Conservation (phyloP, 2,797 vertebrate species). For the Silurus aristotelis region DNA sequence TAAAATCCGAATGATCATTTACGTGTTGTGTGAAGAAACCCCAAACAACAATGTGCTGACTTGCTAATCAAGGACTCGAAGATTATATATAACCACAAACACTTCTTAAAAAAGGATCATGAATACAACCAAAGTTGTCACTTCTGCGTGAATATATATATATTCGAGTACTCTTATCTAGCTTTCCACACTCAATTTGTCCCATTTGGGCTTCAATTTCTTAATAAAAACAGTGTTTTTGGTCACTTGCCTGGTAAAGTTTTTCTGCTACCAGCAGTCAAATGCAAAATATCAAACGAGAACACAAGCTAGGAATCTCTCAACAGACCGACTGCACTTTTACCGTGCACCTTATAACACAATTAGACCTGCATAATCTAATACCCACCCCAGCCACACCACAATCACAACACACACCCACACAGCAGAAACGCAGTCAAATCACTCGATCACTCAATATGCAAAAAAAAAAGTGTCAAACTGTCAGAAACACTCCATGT, state of each 20-base stretch:
- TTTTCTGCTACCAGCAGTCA: neutral
- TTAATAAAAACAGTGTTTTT: neutral
- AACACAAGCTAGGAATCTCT: neutral
- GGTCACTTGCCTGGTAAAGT: neutral
- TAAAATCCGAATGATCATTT: neutral
- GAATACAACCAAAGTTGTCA: neutral
- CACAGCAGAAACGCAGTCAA: slow-evolving; percentile 5
- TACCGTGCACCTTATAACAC: neutral
- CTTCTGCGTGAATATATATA: neutral
- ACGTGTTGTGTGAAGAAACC: neutral
- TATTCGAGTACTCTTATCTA: neutral
- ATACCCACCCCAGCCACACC: neutral
- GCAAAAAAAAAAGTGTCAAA: neutral
- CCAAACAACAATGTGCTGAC: neutral
- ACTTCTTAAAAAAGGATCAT: neutral
- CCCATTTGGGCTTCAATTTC: neutral
- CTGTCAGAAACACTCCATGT: neutral
- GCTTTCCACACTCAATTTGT: no score
- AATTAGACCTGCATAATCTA: neutral
- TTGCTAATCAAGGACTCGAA: neutral
- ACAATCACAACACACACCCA: neutral
- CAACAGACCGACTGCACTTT: neutral
- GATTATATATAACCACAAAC: neutral
- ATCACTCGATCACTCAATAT: slow-evolving; percentile 9
- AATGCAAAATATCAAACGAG: neutral